Base-by-base conservation (phyloP, 2,888 invertebrate genomes). In the Deilephila porcellus region DNA sequence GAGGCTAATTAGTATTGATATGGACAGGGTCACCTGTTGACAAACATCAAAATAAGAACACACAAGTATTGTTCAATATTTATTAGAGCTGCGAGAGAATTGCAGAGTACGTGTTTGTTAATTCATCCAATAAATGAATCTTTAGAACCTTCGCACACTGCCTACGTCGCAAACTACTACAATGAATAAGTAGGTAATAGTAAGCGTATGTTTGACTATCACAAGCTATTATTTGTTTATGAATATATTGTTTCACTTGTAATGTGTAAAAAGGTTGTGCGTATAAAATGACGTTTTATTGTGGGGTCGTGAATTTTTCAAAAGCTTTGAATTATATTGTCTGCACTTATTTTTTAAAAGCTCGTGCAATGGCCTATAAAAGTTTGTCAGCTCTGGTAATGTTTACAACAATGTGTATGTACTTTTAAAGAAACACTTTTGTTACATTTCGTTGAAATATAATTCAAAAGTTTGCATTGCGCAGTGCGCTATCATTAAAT, bases 1-100 rank as follows among this genome's bases (percentile, higher is more conserved):
- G 92, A 98, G 96, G 89, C 98, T 98, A 92, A 98, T 97, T 90
- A 98, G 96, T 94, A 98, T 98, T 88, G 98, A 98, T 94, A 98
- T 98, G 87, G 99, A 99, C 90, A 99, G 96, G 91, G 99, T 98
- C 93, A 99, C 99, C 67, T 67, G 67, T 67, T 25, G 67, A 67
- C 67, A 67, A 67, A 17, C 45, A 20, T 5, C 11, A 64, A 1
- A 63, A 34, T 34, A 45, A 34, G 34, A 32, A 7, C 32, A 45
- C 45, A 45, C 14, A 11, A 3, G 11, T 45, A 45, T 45, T 45
- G 4, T 14, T 14, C 11, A 45, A 37, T 37, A 37, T 37, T 45
- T 11, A 45, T 56, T n/a, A n/a, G 7, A 56, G n/a, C 4, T 56
- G 45, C 45, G 3, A 45, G 3, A 19, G 5, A 56, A n/a, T 19